These are phyloP conservation scores for Epsilonema sp. DNA, from an alignment of 2,888 invertebrate genomes.

Conservation along the genomic window DNA sequence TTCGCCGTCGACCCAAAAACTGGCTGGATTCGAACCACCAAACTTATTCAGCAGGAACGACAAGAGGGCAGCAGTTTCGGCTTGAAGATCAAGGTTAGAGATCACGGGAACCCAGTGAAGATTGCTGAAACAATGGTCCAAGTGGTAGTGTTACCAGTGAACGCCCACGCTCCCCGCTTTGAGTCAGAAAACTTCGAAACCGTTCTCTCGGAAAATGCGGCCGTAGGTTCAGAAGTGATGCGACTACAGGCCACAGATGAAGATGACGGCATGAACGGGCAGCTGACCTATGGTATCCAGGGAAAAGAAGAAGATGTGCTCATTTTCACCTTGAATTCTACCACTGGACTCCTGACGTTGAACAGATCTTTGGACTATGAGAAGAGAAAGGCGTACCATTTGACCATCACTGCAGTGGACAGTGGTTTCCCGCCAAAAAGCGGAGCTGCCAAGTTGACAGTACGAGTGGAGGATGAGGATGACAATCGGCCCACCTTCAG, in stretches of 20 bases:
- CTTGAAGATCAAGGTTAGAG: constrained; percentile 52
- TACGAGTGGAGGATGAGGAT: constrained; percentile 49
- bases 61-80: no score
- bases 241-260: constrained; percentile 63
- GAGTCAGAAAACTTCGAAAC: constrained; percentile 62
- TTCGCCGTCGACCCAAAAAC: not conserved
- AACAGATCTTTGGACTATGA: constrained; percentile 65
- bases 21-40: constrained; percentile 26
- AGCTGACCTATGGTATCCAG: constrained; percentile 48
- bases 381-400: constrained; percentile 53
- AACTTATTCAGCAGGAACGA: no score
- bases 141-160: constrained; percentile 39
- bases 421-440: constrained; percentile 56
- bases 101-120: constrained; percentile 68
- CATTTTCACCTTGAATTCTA: constrained; percentile 50
- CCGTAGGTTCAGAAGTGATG: constrained; percentile 59
- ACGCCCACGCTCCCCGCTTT: constrained; percentile 56
- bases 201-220: constrained; percentile 73
- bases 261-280: constrained; percentile 68
- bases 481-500: constrained; percentile 70
- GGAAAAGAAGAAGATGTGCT: not conserved
- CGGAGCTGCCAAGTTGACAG: constrained; percentile 66
- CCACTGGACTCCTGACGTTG: constrained; percentile 58
- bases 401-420: constrained; percentile 71
- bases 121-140: constrained; percentile 49